Base-by-base conservation (phyloP, 2,797 vertebrate species). In the Dermochelys coriacea region DNA sequence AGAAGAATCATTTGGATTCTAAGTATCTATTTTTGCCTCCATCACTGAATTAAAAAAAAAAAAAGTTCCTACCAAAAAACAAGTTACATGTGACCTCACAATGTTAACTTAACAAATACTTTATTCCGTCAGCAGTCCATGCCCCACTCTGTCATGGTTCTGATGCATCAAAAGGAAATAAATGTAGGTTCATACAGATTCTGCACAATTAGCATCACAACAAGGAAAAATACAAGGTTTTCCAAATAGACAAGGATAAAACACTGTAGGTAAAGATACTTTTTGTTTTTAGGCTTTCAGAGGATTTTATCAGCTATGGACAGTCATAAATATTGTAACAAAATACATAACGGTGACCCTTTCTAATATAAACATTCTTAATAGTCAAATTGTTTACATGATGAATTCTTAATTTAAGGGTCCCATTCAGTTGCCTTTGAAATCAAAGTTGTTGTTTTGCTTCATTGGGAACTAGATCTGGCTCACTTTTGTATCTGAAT, bases 61-160 rank as follows among this genome's bases (percentile, higher is more conserved):
- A 57, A 57, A 57, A 57, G 55, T 6, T 57, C 12, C 29, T 47
- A 4, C 23, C 1, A 10, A 12, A 27, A 34, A 61, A 3, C 31
- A 74, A 61, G 52, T 61, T 45, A 25, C 0, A 1, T 5, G n/a
- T 52, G 84, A 37, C 47, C 45, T 51, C 11, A 10, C 6, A 49
- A 15, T 37, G 52, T 8, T 80, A 34, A 1, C 18, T 27, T n/a
- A 50, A 55, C 34, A 50, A 74, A 10, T 8, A 4, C 47, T 21
- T 11, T 1, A 1, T 34, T 0, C 21, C 6, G 0, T 4, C 37
- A 5, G 68, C 34, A 34, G 12, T 23, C 59, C 23, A n/a, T 79
- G 37, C 1, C 8, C 6, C 68, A n/a, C 37, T 23, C 2, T 1
- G 14, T 29, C 37, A 2, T 81, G 6, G 1, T 2, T 31, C 23